Evolutionary conservation across 2,888 invertebrate species (phyloP), one percentile per base, ranked within the genome.

Genomic region (Panopea generosa): DNA sequence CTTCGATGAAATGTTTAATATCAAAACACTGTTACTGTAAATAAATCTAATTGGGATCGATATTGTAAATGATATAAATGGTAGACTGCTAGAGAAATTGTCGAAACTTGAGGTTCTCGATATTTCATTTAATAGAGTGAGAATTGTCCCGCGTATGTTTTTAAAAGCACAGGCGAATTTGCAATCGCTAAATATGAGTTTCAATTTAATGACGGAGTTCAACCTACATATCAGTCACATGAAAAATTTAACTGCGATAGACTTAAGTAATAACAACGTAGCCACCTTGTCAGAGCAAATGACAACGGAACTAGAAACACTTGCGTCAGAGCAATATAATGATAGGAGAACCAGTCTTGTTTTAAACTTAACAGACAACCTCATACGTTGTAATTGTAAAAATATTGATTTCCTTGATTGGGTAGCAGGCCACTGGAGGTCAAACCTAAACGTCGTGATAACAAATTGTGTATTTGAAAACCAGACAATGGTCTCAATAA

Each of bases 321-420:
- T 68, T 22, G 24, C 74, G 6, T 3, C 16, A 14, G 55, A 27
- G 3, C 7, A 24, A 11, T 50, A 61, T 24, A 26, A 9, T 14
- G 1, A 24, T 9, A 40, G 29, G 0, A n/a, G 7, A 22, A 62
- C 26, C 1, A 27, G 62, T 2, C 47, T 74, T 11, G 18, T 33
- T 20, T 38, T 74, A 14, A 50, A 74, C 24, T 47, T 74, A 33
- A 38, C 26, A 1, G n/a, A 20, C 11, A 74, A 74, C 20, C 22
- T 16, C 0, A 45, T 74, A 2, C 24, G 38, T 2, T 74, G 74
- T 52, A 45, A 40, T 20, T 74, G 74, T 26, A 24, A 24, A 14
- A 68, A 74, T 33, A 2, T 68, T 2, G 68, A 74, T 29, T 68
- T 74, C 26, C 43, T 74, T 11, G 16, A 49, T 38, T 74, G 74